Evolutionary conservation across 1,140 invertebrate genomes (phyloP).

Genomic region (Drosophila athabasca): DNA sequence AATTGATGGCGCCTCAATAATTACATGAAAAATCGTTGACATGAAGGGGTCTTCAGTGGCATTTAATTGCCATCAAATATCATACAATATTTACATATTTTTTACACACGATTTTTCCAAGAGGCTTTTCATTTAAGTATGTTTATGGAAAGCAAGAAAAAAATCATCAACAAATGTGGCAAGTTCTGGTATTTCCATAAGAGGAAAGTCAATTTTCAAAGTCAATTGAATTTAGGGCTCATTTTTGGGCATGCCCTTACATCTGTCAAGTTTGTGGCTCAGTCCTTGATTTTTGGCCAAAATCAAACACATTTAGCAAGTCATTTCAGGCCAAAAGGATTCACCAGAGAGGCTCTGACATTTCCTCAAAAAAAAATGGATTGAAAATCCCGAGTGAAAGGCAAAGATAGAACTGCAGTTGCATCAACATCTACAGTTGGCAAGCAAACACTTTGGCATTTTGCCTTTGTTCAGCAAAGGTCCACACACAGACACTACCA

Average conservation of each 20-base stretch:
- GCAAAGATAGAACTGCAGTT: constrained; percentile 14
- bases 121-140: background rate
- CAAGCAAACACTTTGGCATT: constrained; percentile 78
- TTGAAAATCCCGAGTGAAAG: constrained; percentile 18
- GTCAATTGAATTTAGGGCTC: background rate
- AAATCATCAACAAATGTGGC: no score
- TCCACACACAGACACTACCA: constrained; percentile 25
- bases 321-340: constrained; percentile 46
- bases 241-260: background rate
- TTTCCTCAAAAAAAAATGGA: no score
- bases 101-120: constrained; percentile 6
- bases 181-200: no score
- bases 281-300: constrained; percentile 17
- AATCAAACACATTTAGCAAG: constrained; percentile 73
- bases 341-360: no score
- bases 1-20: constrained; percentile 41
- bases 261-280: background rate
- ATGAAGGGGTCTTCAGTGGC: constrained; percentile 18
- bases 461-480: constrained; percentile 76
- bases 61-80: constrained; percentile 17
- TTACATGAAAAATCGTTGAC: constrained; percentile 33
- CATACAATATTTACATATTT: constrained; percentile 27
- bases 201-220: background rate
- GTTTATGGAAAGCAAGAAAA: background rate
- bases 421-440: constrained; percentile 49